Percentiles rank a stretch among this genome's conserved stretches.
These are phyloP conservation scores for Cathartes aura DNA, from an alignment of 2,113 vertebrate species.

Conservation along the genomic window DNA sequence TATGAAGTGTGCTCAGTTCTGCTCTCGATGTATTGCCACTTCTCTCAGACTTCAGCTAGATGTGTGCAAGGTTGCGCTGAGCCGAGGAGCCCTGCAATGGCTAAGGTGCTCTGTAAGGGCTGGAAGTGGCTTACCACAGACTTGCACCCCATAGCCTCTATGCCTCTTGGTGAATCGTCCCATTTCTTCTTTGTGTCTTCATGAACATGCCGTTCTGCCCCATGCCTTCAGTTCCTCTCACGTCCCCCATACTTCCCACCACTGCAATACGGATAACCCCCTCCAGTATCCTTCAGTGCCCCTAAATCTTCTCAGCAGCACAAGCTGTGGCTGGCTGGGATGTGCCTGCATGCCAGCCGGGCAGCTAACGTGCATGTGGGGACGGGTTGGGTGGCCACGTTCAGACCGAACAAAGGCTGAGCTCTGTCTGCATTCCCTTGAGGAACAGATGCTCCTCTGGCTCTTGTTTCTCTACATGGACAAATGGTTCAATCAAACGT, in stretches of 20 bases:
- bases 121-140: background rate
- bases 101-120: background rate
- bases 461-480: background rate
- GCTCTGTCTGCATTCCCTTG: background rate
- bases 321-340: background rate
- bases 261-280: accelerated
- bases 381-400: background rate
- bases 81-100: background rate
- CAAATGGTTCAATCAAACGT: background rate
- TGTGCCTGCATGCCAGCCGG: accelerated
- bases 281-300: background rate
- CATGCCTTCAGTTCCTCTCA: background rate
- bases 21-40: accelerated
- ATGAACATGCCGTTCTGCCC: accelerated
- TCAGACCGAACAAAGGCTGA: background rate
- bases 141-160: background rate
- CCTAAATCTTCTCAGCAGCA: background rate
- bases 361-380: accelerated
- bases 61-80: accelerated
- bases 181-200: background rate
- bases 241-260: background rate
- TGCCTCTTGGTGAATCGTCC: background rate
- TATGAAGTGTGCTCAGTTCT: background rate
- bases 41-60: background rate
- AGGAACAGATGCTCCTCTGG: background rate